Evolutionary conservation across 2,888 invertebrate species (phyloP).

Genomic region (Eubasilissa splendida): DNA sequence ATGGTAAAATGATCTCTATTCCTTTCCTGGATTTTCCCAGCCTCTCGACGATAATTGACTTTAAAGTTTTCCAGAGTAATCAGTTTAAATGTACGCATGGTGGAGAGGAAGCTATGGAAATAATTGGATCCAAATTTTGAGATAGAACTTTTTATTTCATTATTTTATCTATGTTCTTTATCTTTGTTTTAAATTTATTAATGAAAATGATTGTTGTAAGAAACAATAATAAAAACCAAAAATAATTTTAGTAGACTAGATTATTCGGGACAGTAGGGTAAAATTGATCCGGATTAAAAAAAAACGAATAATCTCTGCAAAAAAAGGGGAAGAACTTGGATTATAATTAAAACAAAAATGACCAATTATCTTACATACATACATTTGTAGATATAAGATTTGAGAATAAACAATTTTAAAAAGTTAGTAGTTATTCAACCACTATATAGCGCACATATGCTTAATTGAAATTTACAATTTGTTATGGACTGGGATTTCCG

Average conservation of each 20-base stretch:
- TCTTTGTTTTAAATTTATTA: slow-evolving; percentile 1
- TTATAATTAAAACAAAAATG: too few relatives aligned
- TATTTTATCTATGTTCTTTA: background rate
- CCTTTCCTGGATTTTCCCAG: background rate
- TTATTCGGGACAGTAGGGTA: background rate
- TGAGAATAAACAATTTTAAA: too few relatives aligned
- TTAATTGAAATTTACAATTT: too few relatives aligned
- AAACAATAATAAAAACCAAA: too few relatives aligned
- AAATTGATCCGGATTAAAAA: background rate
- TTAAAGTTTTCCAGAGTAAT: slow-evolving; percentile 13
- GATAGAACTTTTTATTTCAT: background rate
- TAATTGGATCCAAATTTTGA: background rate
- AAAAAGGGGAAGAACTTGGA: too few relatives aligned
- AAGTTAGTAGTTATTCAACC: too few relatives aligned
- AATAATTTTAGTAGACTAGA: too few relatives aligned
- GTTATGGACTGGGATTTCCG: too few relatives aligned
- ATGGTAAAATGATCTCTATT: too few relatives aligned
- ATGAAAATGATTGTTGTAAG: background rate
- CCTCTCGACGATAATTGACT: slow-evolving; percentile 16
- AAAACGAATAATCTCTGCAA: background rate
- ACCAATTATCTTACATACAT: too few relatives aligned
- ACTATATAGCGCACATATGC: too few relatives aligned
- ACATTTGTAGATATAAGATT: too few relatives aligned
- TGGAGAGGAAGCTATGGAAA: background rate
- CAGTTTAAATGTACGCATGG: slow-evolving; percentile 16